A percentile compares a stretch with the other conserved stretches of the same genome.
Conservation (phyloP, 2,113 vertebrate species). For the Mormyrus lacerda region DNA sequence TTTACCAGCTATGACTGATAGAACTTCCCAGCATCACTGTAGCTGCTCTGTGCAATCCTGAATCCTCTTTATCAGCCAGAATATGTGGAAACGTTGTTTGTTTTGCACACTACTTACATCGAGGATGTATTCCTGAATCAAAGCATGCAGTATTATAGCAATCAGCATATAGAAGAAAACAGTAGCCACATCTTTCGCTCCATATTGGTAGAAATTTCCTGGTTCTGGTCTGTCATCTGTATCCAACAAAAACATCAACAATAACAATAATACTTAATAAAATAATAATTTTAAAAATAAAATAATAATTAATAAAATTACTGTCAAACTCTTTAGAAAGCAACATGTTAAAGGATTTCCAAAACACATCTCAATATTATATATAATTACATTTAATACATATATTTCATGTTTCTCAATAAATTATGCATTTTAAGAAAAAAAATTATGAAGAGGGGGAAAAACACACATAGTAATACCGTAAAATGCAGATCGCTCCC, state of each 20-base stretch:
- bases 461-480: not conserved
- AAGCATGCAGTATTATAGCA: constrained; percentile 70
- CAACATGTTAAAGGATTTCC: not conserved
- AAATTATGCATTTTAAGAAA: not conserved
- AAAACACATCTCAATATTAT: not conserved
- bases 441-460: not conserved
- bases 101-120: constrained; percentile 39
- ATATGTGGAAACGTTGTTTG: not conserved
- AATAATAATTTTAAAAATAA: too few species aligned
- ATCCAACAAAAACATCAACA: constrained; percentile 1
- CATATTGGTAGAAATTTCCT: constrained; percentile 65
- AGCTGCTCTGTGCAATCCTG: not conserved
- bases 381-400: not conserved
- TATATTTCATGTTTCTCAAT: not conserved
- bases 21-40: not conserved
- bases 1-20: not conserved
- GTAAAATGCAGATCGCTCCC: not conserved
- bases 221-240: constrained; percentile 61
- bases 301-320: too few species aligned
- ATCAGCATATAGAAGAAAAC: constrained; percentile 75
- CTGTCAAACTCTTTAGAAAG: not conserved
- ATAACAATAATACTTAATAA: not conserved
- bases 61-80: not conserved
- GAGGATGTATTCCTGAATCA: constrained; percentile 73
- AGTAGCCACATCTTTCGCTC: constrained; percentile 70